These are phyloP conservation scores for Cataglyphis rosenhaueri DNA, from an alignment of 2,888 invertebrate genomes.

Conservation along the genomic window DNA sequence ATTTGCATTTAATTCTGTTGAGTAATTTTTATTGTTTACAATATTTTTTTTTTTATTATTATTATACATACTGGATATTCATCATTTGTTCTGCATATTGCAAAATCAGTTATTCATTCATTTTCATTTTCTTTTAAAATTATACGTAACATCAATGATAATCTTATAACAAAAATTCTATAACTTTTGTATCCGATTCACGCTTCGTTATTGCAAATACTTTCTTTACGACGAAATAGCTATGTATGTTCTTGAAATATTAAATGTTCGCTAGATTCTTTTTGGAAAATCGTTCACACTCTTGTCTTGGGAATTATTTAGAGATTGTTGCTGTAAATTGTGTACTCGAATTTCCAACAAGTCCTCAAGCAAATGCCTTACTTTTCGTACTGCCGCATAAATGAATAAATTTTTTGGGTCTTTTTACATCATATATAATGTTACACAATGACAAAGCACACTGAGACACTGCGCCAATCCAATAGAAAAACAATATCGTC, in stretches of 20 bases:
- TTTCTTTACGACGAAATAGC: constrained; percentile 15
- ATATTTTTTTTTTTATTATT: neutral
- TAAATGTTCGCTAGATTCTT: neutral
- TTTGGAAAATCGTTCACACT: constrained; percentile 6
- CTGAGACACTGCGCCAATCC: constrained; percentile 79
- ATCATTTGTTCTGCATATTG: neutral
- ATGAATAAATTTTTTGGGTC: constrained; percentile 60
- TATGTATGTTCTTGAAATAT: constrained; percentile 8
- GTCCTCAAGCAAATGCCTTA: neutral
- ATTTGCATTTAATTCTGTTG: neutral
- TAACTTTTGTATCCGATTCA: constrained; percentile 35
- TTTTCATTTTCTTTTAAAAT: neutral
- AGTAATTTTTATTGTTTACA: neutral
- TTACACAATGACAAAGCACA: constrained; percentile 78
- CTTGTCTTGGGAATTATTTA: neutral
- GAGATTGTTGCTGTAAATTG: neutral
- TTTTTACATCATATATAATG: constrained; percentile 54
- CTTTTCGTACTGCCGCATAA: constrained; percentile 47
- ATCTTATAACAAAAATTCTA: constrained; percentile 32
- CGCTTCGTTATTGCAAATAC: constrained; percentile 5
- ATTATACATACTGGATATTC: neutral
- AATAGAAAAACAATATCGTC: constrained; percentile 73
- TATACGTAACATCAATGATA: neutral
- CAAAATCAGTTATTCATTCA: neutral
- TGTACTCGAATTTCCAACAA: constrained; percentile 14